phyloP scores from a whole-genome alignment of 2,797 vertebrate genomes.

The Lutjanus campechanus region DNA sequence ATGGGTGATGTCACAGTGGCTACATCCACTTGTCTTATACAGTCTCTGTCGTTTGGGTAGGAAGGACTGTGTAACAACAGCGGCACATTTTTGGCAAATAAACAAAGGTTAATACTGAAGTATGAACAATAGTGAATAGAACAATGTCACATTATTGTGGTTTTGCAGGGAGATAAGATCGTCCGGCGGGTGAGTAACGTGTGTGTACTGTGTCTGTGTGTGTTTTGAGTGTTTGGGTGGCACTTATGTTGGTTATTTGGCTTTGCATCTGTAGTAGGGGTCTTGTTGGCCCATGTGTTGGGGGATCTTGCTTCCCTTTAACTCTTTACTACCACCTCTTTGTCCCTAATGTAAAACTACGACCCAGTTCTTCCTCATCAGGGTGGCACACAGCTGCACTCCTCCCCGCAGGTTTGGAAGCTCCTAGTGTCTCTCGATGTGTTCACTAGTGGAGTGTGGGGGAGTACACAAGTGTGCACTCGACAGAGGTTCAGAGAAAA shows the following conservation, averaged over 20 bases:
- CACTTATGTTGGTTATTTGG: constrained; percentile 74
- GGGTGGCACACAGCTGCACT: constrained; percentile 25
- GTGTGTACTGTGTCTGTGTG: constrained; percentile 73
- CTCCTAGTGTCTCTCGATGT: not conserved
- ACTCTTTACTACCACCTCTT: constrained; percentile 59
- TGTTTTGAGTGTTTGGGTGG: constrained; percentile 76
- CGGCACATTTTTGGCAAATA: constrained; percentile 10
- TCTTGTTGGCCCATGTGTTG: constrained; percentile 77
- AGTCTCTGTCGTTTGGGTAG: not conserved
- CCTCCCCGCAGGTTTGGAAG: constrained; percentile 6
- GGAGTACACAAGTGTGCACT: constrained; percentile 18
- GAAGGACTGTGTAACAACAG: constrained; percentile 1
- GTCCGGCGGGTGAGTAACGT: constrained; percentile 95
- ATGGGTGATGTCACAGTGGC: too few relatives aligned
- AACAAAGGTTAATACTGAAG: constrained; percentile 15
- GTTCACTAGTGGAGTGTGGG: constrained; percentile 24
- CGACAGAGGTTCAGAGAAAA: constrained; percentile 20
- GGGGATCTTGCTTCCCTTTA: constrained; percentile 85
- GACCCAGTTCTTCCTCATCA: constrained; percentile 36
- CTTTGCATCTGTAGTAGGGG: constrained; percentile 81
- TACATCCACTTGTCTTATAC: too few relatives aligned
- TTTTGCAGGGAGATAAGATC: constrained; percentile 99
- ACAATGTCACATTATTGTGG: constrained; percentile 90
- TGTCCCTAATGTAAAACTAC: constrained; percentile 44
- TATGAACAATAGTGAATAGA: constrained; percentile 68